Conservation (phyloP, 2,888 invertebrate species). For the Cheilosia grossa region DNA sequence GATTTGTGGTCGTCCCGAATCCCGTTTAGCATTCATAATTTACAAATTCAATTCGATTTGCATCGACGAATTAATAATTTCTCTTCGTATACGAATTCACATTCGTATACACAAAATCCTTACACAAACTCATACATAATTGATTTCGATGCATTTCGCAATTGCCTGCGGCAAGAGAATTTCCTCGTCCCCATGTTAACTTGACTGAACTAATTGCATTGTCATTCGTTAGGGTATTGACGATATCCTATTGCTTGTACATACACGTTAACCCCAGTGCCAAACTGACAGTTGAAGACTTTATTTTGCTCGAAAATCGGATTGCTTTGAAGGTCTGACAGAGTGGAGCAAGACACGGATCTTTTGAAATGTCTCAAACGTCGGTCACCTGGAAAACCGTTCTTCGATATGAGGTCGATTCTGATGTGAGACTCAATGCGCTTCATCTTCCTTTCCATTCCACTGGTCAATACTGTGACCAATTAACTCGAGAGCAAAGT, state of each 20-base stretch:
- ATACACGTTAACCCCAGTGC: not conserved
- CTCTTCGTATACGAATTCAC: constrained; percentile 3
- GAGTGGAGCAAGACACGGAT: not conserved
- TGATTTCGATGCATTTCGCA: constrained; percentile 35
- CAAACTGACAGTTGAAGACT: not conserved
- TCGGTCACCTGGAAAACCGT: too few relatives aligned
- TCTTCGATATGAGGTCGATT: too few relatives aligned
- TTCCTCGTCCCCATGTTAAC: constrained; percentile 56
- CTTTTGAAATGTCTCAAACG: too few relatives aligned
- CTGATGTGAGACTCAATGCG: too few relatives aligned
- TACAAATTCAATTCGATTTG: not conserved
- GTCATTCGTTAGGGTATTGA: constrained; percentile 8
- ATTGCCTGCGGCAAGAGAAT: constrained; percentile 33
- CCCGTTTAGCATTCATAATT: not conserved
- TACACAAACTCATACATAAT: constrained; percentile 42
- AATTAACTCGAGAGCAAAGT: too few relatives aligned
- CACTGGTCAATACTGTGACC: too few relatives aligned
- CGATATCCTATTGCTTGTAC: constrained; percentile 48
- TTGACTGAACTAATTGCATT: constrained; percentile 54
- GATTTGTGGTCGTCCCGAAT: not conserved
- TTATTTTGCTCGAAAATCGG: not conserved
- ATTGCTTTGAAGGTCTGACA: too few relatives aligned
- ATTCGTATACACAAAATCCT: not conserved
- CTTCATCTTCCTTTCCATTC: too few relatives aligned
- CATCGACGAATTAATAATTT: not conserved